Conservation (phyloP, 2,113 vertebrate species). For the Stigmatopora nigra region DNA sequence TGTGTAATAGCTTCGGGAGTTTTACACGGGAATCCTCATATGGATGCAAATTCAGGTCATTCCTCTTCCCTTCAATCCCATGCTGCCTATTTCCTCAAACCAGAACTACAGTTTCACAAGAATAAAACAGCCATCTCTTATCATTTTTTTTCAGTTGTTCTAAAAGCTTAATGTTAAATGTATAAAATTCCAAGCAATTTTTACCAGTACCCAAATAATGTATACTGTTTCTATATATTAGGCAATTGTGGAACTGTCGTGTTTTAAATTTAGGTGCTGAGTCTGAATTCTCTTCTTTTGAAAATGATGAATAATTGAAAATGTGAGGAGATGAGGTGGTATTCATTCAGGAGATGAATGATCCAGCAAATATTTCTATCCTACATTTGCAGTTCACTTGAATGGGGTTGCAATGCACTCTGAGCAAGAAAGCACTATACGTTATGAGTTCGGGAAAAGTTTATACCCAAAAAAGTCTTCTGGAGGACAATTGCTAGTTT, state of each 20-base stretch:
- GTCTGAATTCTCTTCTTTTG: conserved; percentile 12
- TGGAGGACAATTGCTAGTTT: background rate
- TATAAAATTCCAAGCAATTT: background rate
- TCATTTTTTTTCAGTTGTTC: background rate
- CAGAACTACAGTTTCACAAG: background rate
- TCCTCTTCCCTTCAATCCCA: background rate
- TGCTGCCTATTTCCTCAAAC: background rate
- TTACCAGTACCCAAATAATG: background rate
- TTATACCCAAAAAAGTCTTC: background rate
- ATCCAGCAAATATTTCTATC: background rate
- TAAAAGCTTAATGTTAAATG: background rate
- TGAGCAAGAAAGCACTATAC: background rate
- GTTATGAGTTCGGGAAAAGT: background rate
- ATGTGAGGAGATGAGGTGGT: conserved; percentile 7
- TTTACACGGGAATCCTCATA: background rate
- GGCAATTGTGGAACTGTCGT: background rate
- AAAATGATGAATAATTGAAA: conserved; percentile 14
- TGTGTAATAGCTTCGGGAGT: background rate
- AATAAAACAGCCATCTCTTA: background rate
- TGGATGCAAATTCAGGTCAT: background rate
- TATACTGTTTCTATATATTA: conserved; percentile 8
- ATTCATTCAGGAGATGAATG: conserved; percentile 14
- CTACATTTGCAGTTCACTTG: background rate
- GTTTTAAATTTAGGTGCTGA: conserved; percentile 17
- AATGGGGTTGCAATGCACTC: background rate